Evolutionary conservation across 2,888 invertebrate genomes (phyloP).

Genomic region (Iselma pallidipennis): DNA sequence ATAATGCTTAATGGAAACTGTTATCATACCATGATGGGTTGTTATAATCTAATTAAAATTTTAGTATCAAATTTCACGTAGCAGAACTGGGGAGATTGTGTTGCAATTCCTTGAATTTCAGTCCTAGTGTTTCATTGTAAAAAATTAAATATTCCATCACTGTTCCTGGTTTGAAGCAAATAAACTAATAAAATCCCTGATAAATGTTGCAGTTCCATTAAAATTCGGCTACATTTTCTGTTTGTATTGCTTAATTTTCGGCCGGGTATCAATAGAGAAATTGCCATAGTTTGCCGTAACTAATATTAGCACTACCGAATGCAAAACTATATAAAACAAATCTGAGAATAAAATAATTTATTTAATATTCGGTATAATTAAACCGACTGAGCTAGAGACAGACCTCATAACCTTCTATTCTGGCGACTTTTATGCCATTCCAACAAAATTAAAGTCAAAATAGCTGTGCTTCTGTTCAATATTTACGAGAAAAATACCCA

Average conservation of each 20-base stretch:
- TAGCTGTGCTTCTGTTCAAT: constrained; percentile 41
- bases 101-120: not conserved
- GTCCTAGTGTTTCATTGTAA: constrained; percentile 3
- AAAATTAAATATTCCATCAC: constrained; percentile 23
- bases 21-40: constrained; percentile 13
- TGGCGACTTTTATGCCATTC: constrained; percentile 44
- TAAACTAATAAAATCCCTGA: constrained; percentile 16
- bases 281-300: constrained; percentile 2
- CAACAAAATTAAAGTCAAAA: constrained; percentile 46
- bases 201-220: constrained; percentile 10
- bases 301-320: constrained; percentile 19
- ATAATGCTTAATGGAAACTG: not conserved
- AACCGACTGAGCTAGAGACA: constrained; percentile 29
- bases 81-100: not conserved
- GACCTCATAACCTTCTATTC: constrained; percentile 44
- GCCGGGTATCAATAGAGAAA: not conserved
- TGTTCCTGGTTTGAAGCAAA: constrained; percentile 12
- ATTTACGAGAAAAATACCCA: constrained; percentile 50
- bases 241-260: constrained; percentile 5
- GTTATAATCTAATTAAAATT: constrained; percentile 5
- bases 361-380: constrained; percentile 33
- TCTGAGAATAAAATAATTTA: constrained; percentile 26
- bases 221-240: not conserved
- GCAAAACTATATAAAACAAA: constrained; percentile 20
- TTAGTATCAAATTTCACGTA: constrained; percentile 3